Base-by-base conservation (phyloP, 2,113 vertebrate species). In the Fulica atra region DNA sequence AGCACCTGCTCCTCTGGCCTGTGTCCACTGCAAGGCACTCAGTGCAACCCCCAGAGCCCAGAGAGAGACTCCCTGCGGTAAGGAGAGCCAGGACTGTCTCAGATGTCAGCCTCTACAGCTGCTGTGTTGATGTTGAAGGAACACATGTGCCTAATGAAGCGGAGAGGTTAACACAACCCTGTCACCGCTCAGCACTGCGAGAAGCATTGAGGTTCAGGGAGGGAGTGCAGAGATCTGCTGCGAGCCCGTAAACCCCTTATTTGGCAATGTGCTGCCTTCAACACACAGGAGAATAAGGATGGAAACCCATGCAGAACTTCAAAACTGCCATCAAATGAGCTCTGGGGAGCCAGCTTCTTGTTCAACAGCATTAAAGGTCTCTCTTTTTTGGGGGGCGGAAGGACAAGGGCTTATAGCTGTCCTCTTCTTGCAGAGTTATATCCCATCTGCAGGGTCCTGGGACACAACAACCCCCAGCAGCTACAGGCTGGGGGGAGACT, bases 111-210 rank as follows among this genome's bases (percentile, higher is more conserved):
- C 9, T 5, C 80, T 81, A 11, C 88, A 81, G 91, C 88, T 90
- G 92, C 85, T 76, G 70, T 36, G 92, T 46, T 90, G 92, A 33
- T 90, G 76, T 24, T 36, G 92, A 80, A 81, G 74, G 94, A 78
- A 56, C 68, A 86, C 78, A 92, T 4, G 92, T 44, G 88, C 66
- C 83, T 8, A 13, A 91, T 5, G 91, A 59, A 54, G 92, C 94
- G n/a, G 88, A 35, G 91, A 84, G 92, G 95, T 77, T 78, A 66
- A 81, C 73, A 48, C n/a, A 56, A 88, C 95, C 89, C 91, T 92
- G 96, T 50, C 94, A 31, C 92, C 31, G 61, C 71, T 91, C 78
- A 3, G 5, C 1, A 63, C 93, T 59, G 5, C 86, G 21, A 23
- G 36, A 51, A 87, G 87, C 81, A 13, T 3, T 4, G 28, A 88